Evolutionary conservation across 2,888 invertebrate genomes (phyloP).

Genomic region (Bruchidius siliquastri): DNA sequence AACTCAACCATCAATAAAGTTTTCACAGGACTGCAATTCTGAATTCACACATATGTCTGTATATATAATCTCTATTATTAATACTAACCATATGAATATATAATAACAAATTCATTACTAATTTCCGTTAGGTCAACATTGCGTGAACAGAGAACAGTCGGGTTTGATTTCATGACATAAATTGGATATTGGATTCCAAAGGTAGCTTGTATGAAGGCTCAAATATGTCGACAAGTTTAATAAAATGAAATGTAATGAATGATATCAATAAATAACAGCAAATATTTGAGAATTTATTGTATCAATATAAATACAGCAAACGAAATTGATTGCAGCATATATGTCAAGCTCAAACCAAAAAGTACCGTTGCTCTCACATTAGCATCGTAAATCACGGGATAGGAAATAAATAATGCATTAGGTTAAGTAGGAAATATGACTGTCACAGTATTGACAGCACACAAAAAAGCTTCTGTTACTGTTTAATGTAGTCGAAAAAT

Average conservation of each 20-base stretch:
- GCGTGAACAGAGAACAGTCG: neutral
- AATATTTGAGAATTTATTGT: neutral
- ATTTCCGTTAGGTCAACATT: neutral
- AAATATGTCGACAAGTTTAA: neutral
- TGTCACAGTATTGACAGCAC: neutral
- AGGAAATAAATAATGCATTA: neutral
- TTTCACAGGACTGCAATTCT: no score
- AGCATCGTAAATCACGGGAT: neutral
- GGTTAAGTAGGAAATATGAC: neutral
- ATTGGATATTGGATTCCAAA: neutral
- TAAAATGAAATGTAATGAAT: neutral
- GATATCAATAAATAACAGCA: neutral
- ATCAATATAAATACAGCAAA: neutral
- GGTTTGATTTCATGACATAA: neutral
- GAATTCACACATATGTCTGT: no score
- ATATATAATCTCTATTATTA: no score
- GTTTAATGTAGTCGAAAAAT: neutral
- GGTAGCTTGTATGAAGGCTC: neutral
- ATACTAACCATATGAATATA: neutral
- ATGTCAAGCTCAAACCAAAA: neutral
- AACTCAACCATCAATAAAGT: no score
- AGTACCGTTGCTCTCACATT: neutral
- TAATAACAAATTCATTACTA: neutral
- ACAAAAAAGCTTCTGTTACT: neutral
- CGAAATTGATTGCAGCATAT: neutral